Evolutionary conservation across 2,888 invertebrate genomes (phyloP).

Genomic region (Mechanitis messenoides): DNA sequence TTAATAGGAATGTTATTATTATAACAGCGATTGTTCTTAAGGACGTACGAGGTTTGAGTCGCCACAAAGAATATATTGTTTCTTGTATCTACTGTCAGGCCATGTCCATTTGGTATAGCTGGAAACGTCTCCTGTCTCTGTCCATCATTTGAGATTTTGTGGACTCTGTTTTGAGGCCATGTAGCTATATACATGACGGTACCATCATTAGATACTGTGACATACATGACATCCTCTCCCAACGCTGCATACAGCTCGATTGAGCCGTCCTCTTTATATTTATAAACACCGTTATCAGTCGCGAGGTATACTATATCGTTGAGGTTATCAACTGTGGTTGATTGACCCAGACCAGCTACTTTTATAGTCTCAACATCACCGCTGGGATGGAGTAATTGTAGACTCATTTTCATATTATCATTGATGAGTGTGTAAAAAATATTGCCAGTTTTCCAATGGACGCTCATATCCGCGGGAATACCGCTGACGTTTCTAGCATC

Average conservation of each 20-base stretch:
- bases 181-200: slow-evolving; percentile 60
- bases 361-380: slow-evolving; percentile 55
- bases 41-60: slow-evolving; percentile 58
- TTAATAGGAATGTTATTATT: slow-evolving; percentile 52
- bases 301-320: slow-evolving; percentile 66
- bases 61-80: slow-evolving; percentile 66
- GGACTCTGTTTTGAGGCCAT: slow-evolving; percentile 67
- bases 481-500: slow-evolving; percentile 49
- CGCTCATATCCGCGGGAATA: slow-evolving; percentile 62
- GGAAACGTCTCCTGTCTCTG: slow-evolving; percentile 53
- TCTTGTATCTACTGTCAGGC: slow-evolving; percentile 56
- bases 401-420: slow-evolving; percentile 63
- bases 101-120: slow-evolving; percentile 63
- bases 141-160: slow-evolving; percentile 56
- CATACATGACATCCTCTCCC: slow-evolving; percentile 68
- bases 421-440: slow-evolving; percentile 62
- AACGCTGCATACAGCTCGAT: slow-evolving; percentile 54
- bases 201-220: slow-evolving; percentile 56
- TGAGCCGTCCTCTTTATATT: slow-evolving; percentile 57
- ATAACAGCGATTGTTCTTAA: slow-evolving; percentile 38
- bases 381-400: slow-evolving; percentile 51
- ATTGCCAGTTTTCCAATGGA: slow-evolving; percentile 64
- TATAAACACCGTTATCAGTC: slow-evolving; percentile 69
- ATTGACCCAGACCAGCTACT: slow-evolving; percentile 63
- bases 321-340: slow-evolving; percentile 65